Conservation (phyloP, 30 jellyfish, hydroid and myxozoan species). For the Hydra vulgaris region DNA sequence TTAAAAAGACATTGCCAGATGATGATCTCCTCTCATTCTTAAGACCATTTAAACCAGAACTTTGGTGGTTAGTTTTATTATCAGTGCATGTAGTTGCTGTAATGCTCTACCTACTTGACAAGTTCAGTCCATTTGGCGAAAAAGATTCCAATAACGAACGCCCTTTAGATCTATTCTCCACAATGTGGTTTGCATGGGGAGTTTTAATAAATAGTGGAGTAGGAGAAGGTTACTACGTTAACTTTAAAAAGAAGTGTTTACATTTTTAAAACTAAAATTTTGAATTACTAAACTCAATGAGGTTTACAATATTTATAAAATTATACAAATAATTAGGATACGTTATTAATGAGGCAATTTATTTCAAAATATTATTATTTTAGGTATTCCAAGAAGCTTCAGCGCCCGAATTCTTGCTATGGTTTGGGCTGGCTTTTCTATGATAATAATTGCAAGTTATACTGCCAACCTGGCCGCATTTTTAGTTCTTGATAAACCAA, state of each 20-base stretch:
- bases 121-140: slow-evolving; percentile 86
- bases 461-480: slow-evolving; percentile 92
- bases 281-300: neutral
- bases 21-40: slow-evolving; percentile 64
- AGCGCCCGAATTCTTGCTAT: slow-evolving; percentile 89
- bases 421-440: slow-evolving; percentile 97
- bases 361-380: neutral
- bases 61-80: slow-evolving; percentile 74
- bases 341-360: neutral
- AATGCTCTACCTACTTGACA: slow-evolving; percentile 63
- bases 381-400: slow-evolving; percentile 90
- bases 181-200: slow-evolving; percentile 98
- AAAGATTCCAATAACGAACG: too few relatives aligned
- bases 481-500: slow-evolving; percentile 80
- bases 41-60: slow-evolving; percentile 80
- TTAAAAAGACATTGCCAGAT: slow-evolving; percentile 43
- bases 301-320: too few relatives aligned
- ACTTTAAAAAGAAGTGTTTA: too few relatives aligned
- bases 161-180: slow-evolving; percentile 70
- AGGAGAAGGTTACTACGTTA: slow-evolving; percentile 98
- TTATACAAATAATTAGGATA: too few relatives aligned
- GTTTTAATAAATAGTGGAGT: slow-evolving; percentile 84
- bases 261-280: too few relatives aligned
- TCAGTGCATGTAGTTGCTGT: slow-evolving; percentile 90
- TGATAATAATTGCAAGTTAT: slow-evolving; percentile 90